Evolutionary conservation across 2,797 vertebrate species (phyloP).

Genomic region (Benthosema pterotum): DNA sequence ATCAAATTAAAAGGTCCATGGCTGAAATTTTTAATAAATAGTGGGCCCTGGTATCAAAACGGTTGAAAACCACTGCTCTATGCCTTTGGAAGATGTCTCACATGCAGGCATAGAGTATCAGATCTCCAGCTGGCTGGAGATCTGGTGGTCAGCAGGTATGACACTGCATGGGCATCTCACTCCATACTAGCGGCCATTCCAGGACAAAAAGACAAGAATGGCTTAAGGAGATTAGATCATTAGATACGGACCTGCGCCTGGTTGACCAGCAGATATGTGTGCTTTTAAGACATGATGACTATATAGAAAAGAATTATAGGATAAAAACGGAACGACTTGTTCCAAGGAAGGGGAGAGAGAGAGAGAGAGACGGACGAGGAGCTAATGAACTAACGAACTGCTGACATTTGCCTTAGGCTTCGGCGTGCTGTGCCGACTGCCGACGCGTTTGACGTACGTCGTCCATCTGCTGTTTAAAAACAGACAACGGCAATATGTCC

Average conservation of each 20-base stretch:
- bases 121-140: slow-evolving; percentile 30
- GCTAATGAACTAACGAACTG: too few species aligned
- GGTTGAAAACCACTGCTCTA: too few species aligned
- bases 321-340: too few species aligned
- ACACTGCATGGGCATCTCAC: slow-evolving; percentile 14
- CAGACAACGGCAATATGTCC: slow-evolving; percentile 40
- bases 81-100: too few species aligned
- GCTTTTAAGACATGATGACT: too few species aligned
- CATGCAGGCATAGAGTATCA: slow-evolving; percentile 7
- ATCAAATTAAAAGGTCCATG: too few species aligned
- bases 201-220: slow-evolving; percentile 5
- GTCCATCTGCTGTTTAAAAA: slow-evolving; percentile 7
- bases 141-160: neutral
- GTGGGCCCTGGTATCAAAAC: too few species aligned
- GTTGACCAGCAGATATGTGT: too few species aligned
- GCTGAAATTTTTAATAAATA: too few species aligned
- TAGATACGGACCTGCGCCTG: neutral
- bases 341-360: too few species aligned
- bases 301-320: too few species aligned
- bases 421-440: slow-evolving; percentile 4
- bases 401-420: neutral
- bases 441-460: slow-evolving; percentile 14
- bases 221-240: neutral
- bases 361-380: too few species aligned
- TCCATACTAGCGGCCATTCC: slow-evolving; percentile 13